These are phyloP conservation scores for Cantharis nigra DNA, from an alignment of 2,888 invertebrate species.

Conservation along the genomic window DNA sequence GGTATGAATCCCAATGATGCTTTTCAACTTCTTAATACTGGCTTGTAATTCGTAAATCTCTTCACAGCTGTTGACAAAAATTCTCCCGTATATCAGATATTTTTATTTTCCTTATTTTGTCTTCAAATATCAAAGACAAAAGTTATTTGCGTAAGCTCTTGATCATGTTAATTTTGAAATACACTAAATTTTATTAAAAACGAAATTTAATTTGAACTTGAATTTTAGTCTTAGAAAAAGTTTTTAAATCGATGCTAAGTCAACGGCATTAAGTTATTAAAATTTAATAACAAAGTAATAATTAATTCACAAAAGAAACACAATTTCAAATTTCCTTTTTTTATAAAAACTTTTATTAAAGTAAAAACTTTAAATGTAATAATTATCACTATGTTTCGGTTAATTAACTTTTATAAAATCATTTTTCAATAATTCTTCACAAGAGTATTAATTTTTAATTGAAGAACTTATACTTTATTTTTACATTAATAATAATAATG, in stretches of 20 bases:
- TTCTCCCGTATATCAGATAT: constrained; percentile 1
- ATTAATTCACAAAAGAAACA: neutral
- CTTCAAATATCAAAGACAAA: neutral
- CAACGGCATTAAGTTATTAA: neutral
- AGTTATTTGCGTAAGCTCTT: neutral
- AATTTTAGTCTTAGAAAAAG: neutral
- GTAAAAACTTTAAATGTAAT: too few species aligned
- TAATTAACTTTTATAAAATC: too few species aligned
- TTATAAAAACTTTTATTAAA: neutral
- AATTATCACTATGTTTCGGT: too few species aligned
- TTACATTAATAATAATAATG: too few species aligned
- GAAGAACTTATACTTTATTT: too few species aligned
- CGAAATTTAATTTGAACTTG: neutral
- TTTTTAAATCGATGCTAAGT: neutral
- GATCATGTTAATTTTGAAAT: neutral
- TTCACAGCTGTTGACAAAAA: constrained; percentile 7
- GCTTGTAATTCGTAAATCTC: constrained; percentile 20
- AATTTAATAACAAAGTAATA: neutral
- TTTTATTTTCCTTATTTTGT: neutral
- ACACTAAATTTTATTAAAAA: neutral
- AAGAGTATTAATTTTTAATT: too few species aligned
- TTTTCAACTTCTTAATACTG: constrained; percentile 22
- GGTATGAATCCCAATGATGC: constrained; percentile 24
- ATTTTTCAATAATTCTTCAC: too few species aligned
- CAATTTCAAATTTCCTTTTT: neutral